Base-by-base conservation (phyloP, 2,888 invertebrate genomes). In the Agrotis clavis region DNA sequence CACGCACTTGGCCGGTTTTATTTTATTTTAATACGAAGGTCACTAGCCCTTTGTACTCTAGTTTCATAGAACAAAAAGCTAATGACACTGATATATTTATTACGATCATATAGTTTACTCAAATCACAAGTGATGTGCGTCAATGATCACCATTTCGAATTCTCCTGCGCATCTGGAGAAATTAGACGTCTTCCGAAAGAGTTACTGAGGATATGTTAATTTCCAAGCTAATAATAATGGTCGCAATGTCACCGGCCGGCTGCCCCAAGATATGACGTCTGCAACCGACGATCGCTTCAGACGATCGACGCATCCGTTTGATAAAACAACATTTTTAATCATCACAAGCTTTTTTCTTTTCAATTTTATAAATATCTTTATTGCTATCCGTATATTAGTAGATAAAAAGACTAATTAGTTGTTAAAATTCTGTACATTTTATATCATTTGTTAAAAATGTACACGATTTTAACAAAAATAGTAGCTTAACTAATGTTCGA, bases 241-340 rank as follows among this genome's bases (percentile, higher is more conserved):
- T 48, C 63, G 54, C 56, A 74, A 67, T 71, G 67, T 62, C 68
- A 71, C 62, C 25, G n/a, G 21, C 62, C 25, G 19, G 21, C 35
- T 69, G 73, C 62, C 19, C 13, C 60, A 67, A 59, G 18, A 14
- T 2, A 51, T 67, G 59, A 69, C 59, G 70, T 59, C 30, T 57
- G 45, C 18, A 47, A 56, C n/a, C 21, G 57, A 67, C 59, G 48
- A 51, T 19, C 35, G 18, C 51, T 51, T 35, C 5, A 57, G 62
- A 68, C 47, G 67, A 59, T 59, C 61, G 59, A 65, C 19, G 63
- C n/a, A 63, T 82, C 79, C 82, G 75, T 74, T 71, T 67, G 25
- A 57, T 61, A 73, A 53, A 53, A 74, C 54, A 66, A 67, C 19
- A n/a, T 51, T 41, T 47, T 41, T 47, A 50, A 69, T 66, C 67